Conservation (phyloP, 2,797 vertebrate genomes). For the Prionace glauca region DNA sequence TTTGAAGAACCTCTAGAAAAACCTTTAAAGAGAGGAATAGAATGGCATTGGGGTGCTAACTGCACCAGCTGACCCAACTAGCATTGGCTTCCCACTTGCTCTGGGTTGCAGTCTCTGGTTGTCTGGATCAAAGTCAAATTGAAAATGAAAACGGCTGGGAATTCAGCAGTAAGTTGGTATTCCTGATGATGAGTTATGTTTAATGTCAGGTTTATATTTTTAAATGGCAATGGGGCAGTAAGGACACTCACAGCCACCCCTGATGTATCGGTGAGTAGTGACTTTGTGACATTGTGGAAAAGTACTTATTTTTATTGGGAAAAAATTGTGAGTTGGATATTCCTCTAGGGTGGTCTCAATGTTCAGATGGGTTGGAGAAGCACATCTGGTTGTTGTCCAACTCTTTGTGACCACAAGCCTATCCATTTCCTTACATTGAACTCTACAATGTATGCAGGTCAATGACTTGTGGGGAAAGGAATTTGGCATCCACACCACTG, state of each 20-base stretch:
- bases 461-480: background rate
- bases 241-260: background rate
- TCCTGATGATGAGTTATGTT: too few relatives aligned
- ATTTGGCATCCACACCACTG: background rate
- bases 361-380: background rate
- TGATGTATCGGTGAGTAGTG: background rate
- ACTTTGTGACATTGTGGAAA: background rate
- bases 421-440: background rate
- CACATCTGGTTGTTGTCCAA: background rate
- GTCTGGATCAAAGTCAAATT: background rate
- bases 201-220: too few relatives aligned
- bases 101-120: background rate
- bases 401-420: background rate
- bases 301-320: background rate
- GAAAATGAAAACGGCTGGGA: background rate
- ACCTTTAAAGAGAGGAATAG: background rate
- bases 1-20: background rate
- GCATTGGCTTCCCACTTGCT: background rate
- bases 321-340: background rate
- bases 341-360: background rate
- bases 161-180: background rate
- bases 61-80: background rate
- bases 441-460: background rate
- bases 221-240: background rate
- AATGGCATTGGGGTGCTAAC: background rate